Conservation (phyloP, 2,113 vertebrate species). For the Copsychus sechellarum region DNA sequence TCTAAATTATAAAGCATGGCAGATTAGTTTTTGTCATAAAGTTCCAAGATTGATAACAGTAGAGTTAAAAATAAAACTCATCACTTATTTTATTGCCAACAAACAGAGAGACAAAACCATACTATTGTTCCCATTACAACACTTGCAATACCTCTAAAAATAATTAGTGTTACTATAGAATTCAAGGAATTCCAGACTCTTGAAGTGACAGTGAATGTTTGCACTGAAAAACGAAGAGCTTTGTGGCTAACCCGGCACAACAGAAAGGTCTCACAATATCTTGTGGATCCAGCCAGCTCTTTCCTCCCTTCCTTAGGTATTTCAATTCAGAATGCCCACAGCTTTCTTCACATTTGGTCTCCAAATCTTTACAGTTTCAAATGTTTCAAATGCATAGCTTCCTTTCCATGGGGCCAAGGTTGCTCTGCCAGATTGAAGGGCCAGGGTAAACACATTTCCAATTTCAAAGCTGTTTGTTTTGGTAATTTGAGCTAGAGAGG, state of each 20-base stretch:
- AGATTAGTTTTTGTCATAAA: not conserved
- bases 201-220: not conserved
- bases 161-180: not conserved
- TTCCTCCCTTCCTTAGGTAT: not conserved
- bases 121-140: accelerated
- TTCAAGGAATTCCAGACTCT: not conserved
- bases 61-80: not conserved
- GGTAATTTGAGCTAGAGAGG: not conserved
- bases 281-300: not conserved
- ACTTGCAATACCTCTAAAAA: not conserved
- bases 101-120: not conserved
- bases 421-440: not conserved
- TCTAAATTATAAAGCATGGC: not conserved
- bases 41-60: accelerated
- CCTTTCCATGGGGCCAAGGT: not conserved
- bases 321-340: not conserved
- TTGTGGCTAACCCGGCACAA: not conserved
- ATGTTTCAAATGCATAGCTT: not conserved
- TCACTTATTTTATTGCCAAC: not conserved
- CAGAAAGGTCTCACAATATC: not conserved
- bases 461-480: conserved; percentile 38
- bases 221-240: not conserved
- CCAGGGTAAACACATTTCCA: conserved; percentile 28
- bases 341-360: not conserved
- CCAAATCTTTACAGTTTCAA: not conserved